These are phyloP conservation scores for Coptodon rendalli DNA, from an alignment of 2,113 vertebrate species.

Conservation along the genomic window DNA sequence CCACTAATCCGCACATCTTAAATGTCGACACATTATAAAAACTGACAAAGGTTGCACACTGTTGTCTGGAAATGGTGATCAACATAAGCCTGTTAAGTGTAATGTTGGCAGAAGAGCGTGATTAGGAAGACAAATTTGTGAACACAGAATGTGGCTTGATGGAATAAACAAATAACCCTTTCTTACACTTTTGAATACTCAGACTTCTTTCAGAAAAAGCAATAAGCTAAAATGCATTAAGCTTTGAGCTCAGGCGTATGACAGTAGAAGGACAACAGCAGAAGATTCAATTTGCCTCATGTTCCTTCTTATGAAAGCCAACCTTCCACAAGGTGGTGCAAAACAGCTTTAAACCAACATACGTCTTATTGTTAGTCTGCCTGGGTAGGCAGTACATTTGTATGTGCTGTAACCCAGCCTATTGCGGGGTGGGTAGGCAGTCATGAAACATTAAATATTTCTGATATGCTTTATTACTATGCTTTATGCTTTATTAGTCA, in stretches of 20 bases:
- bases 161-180: not conserved
- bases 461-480: not conserved
- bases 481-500: not conserved
- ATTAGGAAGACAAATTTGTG: constrained; percentile 11
- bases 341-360: not conserved
- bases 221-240: not conserved
- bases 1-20: constrained; percentile 78
- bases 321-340: not conserved
- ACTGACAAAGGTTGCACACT: constrained; percentile 81
- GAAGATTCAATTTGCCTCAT: not conserved
- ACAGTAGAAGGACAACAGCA: not conserved
- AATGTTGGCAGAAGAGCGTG: constrained; percentile 68
- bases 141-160: not conserved
- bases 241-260: not conserved
- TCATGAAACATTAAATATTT: not conserved
- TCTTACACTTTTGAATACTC: not conserved
- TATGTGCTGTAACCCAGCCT: not conserved
- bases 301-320: not conserved
- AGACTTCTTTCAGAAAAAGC: not conserved
- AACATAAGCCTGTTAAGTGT: constrained; percentile 64
- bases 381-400: not conserved
- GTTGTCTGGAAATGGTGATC: constrained; percentile 71
- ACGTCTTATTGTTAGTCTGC: not conserved
- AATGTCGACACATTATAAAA: constrained; percentile 86
- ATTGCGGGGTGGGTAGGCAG: not conserved